Percentiles rank a stretch among this genome's conserved stretches.
Conservation (phyloP, 1,140 invertebrate species). For the Drosophila yakuba region DNA sequence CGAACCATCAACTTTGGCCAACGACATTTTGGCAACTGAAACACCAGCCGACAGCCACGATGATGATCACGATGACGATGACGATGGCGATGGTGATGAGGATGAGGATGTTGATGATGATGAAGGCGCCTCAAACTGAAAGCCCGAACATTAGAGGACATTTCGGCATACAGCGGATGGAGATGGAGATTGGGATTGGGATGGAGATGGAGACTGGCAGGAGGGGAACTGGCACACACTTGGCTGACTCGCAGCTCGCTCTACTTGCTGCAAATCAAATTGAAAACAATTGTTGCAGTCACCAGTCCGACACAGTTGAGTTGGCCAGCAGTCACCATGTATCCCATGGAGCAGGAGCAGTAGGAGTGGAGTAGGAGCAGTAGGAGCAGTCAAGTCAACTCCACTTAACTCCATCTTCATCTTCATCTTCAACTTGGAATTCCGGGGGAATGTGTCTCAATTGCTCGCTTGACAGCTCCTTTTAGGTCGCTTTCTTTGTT, state of each 20-base stretch:
- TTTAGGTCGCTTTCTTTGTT: neutral
- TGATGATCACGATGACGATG: slow-evolving; percentile 3
- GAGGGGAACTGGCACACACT: slow-evolving; percentile 9
- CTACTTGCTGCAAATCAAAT: slow-evolving; percentile 76
- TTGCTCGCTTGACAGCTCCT: slow-evolving; percentile 23
- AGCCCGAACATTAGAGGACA: slow-evolving; percentile 27
- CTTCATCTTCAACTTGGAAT: slow-evolving; percentile 2
- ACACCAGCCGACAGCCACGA: slow-evolving; percentile 20
- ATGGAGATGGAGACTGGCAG: neutral
- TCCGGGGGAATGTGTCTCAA: slow-evolving; percentile 28
- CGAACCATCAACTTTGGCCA: slow-evolving; percentile 58
- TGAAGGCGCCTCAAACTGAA: slow-evolving; percentile 48
- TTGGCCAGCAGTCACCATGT: slow-evolving; percentile 55
- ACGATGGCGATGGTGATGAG: slow-evolving; percentile 3
- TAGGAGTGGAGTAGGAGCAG: neutral
- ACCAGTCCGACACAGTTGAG: slow-evolving; percentile 63
- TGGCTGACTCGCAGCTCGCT: slow-evolving; percentile 48
- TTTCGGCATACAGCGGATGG: slow-evolving; percentile 1
- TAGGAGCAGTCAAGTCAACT: slow-evolving; percentile 14
- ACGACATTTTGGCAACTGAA: slow-evolving; percentile 69
- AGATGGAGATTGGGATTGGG: neutral
- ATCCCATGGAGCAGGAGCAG: neutral
- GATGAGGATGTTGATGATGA: slow-evolving; percentile 26
- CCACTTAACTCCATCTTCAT: slow-evolving; percentile 26
- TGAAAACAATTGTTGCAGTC: slow-evolving; percentile 72